Evolutionary conservation across 1,140 invertebrate genomes (phyloP), one percentile per base, ranked within the genome.

Genomic region (Lerema accius): DNA sequence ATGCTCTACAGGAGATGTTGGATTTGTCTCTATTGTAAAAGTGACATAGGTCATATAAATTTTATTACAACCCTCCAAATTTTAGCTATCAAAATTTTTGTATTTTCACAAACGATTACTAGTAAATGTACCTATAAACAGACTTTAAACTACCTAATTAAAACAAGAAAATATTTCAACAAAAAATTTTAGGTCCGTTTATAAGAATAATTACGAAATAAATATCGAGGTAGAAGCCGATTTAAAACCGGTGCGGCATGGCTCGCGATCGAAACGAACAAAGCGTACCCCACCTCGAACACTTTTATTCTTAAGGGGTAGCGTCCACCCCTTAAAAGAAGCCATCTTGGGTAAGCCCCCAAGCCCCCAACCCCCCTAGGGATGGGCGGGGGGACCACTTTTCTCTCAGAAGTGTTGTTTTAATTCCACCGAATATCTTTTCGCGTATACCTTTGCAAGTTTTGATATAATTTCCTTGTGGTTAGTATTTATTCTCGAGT

Each of bases 401-500:
- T 85, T 87, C 82, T 83, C 81, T 84, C 78, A 64, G 73, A 81
- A 86, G 83, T 90, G 87, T 90, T 90, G 86, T 90, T 90, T 90
- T 90, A 89, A 90, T 90, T 89, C 87, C 75, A 76, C 81, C 80
- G 78, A 90, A 90, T 90, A 90, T 87, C 87, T 90, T 90, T 89
- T 90, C 84, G 84, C 80, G 86, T 85, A 87, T 87, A 89, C 86
- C 86, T 88, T 80, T 80, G 82, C 70, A 86, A 88, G 71, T 90
- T 90, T 76, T 80, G 84, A 83, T 87, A 86, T 88, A 87, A 90
- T 90, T 87, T 86, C 76, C 77, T 80, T 76, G 71, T 39, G 56
- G 67, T 79, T 84, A 78, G 73, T 82, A 82, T 84, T 80, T 82
- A 80, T 78, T 23, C n/a, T n/a, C n/a, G n/a, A n/a, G n/a, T n/a